These are phyloP conservation scores for Orientallactaga bullata DNA, from an alignment of 2,113 vertebrate genomes.

Conservation along the genomic window DNA sequence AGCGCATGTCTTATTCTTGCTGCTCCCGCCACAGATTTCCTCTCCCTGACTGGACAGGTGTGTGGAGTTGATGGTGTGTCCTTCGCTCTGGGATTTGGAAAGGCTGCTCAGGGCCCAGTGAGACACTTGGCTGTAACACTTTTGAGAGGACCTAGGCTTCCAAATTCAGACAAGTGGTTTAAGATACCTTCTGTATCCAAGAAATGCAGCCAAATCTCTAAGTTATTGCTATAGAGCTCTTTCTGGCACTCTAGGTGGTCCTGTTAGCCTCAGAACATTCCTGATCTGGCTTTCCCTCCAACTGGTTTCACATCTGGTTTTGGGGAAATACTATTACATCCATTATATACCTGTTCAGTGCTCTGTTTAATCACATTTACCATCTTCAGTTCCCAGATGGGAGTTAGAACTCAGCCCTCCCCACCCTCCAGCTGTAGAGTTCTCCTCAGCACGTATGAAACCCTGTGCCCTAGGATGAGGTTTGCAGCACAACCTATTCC, in stretches of 20 bases:
- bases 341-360: background rate
- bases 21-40: too few relatives aligned
- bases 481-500: background rate
- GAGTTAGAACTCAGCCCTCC: accelerated
- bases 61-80: background rate
- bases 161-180: background rate
- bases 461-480: background rate
- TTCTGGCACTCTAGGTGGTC: too few relatives aligned
- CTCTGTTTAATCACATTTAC: background rate
- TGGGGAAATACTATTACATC: background rate
- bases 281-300: background rate
- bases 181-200: background rate
- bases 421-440: background rate
- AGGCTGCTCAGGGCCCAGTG: background rate
- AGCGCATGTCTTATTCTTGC: background rate
- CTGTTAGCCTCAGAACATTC: background rate
- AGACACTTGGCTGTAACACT: background rate
- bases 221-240: background rate
- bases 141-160: background rate
- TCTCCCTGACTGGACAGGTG: background rate
- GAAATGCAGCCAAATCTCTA: background rate
- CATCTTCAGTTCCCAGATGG: background rate
- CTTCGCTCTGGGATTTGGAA: background rate
- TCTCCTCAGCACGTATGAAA: background rate
- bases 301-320: background rate